Evolutionary conservation across 2,888 invertebrate species (phyloP).

Genomic region (Sphinx pinastri): DNA sequence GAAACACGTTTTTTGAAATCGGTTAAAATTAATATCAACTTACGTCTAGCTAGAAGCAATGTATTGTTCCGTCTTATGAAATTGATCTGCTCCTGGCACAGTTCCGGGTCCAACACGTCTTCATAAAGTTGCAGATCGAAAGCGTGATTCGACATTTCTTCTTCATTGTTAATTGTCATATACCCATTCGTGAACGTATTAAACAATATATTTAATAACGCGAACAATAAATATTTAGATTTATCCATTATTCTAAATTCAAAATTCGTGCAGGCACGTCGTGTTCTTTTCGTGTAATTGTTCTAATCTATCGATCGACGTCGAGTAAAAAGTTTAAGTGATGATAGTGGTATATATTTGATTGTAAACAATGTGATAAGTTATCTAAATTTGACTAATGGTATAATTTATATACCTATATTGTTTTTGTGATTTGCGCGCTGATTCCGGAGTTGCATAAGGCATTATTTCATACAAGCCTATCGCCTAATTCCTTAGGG

Average conservation of each 20-base stretch:
- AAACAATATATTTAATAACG: constrained; percentile 31
- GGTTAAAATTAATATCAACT: constrained; percentile 45
- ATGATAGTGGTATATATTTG: not conserved
- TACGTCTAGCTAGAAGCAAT: constrained; percentile 53
- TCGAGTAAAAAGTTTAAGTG: not conserved
- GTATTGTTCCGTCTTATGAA: constrained; percentile 50
- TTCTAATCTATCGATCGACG: not conserved
- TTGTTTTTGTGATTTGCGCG: too few relatives aligned
- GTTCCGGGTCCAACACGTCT: constrained; percentile 56
- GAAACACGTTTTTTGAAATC: too few relatives aligned
- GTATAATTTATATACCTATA: too few relatives aligned
- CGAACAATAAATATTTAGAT: constrained; percentile 5
- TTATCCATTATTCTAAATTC: not conserved
- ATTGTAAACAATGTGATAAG: not conserved
- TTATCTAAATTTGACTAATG: not conserved
- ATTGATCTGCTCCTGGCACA: constrained; percentile 60
- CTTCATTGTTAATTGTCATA: constrained; percentile 40
- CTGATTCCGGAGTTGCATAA: too few relatives aligned
- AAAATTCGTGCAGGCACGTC: not conserved
- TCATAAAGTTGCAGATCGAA: constrained; percentile 62
- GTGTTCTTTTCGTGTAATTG: not conserved
- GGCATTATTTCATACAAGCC: too few relatives aligned
- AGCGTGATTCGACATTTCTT: constrained; percentile 44
- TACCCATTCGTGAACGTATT: constrained; percentile 34
- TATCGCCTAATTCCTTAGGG: too few relatives aligned